Evolutionary conservation across 2,797 vertebrate genomes (phyloP).

Genomic region (Thunnus albacares): DNA sequence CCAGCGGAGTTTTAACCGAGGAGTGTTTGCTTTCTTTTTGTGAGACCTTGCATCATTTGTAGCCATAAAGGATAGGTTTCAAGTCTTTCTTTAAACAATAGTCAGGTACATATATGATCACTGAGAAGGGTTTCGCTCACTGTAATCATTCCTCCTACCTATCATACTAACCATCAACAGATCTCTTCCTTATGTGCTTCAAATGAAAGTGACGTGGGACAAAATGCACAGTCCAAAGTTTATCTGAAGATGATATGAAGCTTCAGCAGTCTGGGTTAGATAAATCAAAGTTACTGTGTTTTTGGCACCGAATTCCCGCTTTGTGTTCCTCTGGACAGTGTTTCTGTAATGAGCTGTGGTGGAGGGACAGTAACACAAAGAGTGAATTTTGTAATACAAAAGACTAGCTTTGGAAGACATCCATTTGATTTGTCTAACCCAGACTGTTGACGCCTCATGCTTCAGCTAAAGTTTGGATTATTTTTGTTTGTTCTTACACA

Average conservation of each 20-base stretch:
- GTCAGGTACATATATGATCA: not conserved
- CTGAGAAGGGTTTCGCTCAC: not conserved
- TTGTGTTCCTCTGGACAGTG: no score
- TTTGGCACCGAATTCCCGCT: no score
- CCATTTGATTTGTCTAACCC: not conserved
- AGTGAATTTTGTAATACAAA: no score
- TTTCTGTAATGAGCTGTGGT: no score
- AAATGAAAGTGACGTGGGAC: no score
- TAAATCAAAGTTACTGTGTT: no score
- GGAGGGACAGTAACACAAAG: no score
- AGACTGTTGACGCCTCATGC: not conserved
- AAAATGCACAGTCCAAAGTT: not conserved
- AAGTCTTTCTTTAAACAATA: not conserved
- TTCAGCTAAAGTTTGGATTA: not conserved
- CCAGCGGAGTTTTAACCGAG: not conserved
- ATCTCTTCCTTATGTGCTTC: no score
- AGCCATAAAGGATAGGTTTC: not conserved
- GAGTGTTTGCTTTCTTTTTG: not conserved
- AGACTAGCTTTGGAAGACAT: not conserved
- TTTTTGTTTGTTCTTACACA: not conserved
- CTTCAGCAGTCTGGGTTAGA: no score
- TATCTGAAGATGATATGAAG: no score
- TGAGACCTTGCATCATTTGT: not conserved
- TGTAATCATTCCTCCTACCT: not conserved
- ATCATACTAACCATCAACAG: not conserved